Conservation (phyloP, 1,140 invertebrate species). For the Cydia fagiglandana region DNA sequence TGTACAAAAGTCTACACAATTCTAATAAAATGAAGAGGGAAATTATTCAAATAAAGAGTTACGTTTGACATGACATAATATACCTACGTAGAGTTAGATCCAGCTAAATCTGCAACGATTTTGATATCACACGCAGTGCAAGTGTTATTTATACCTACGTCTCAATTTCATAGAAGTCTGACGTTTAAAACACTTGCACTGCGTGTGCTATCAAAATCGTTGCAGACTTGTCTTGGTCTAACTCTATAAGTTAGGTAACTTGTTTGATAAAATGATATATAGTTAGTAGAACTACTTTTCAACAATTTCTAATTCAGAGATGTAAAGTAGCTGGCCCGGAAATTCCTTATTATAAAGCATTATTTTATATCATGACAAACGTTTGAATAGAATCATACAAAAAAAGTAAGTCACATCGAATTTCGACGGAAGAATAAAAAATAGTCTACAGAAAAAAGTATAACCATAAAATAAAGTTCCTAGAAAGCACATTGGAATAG, state of each 20-base stretch:
- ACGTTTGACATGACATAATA: background rate
- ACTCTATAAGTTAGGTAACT: no score
- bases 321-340: background rate
- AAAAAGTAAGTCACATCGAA: slow-evolving; percentile 4
- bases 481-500: slow-evolving; percentile 7
- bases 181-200: no score
- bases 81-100: no score
- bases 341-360: background rate
- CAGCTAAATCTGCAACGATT: no score
- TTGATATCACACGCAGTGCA: no score
- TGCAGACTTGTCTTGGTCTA: no score
- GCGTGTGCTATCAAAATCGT: no score
- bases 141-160: no score
- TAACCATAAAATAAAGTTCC: slow-evolving; percentile 24
- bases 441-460: slow-evolving; percentile 10
- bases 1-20: slow-evolving; percentile 19
- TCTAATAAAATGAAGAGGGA: background rate
- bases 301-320: no score
- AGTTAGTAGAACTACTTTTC: background rate
- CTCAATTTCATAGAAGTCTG: no score
- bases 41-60: background rate
- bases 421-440: slow-evolving; percentile 6
- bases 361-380: background rate
- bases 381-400: background rate
- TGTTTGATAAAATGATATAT: background rate